Base-by-base conservation (phyloP, 2,888 invertebrate genomes). In the Heliconius ethilla region DNA sequence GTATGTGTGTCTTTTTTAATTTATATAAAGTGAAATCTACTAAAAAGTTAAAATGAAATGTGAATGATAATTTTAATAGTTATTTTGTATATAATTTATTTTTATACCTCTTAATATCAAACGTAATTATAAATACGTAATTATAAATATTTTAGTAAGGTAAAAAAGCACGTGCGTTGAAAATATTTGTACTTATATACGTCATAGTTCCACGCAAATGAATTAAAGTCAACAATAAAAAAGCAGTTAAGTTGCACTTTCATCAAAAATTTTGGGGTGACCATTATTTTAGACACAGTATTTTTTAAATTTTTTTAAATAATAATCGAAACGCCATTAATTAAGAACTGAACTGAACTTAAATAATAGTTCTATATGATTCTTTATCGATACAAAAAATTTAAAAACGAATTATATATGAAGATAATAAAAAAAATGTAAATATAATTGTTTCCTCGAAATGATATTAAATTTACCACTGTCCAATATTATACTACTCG, bases 221-320 rank as follows among this genome's bases (percentile, higher is more conserved):
- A 33, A 72, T 59, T 72, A 18, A 59, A 59, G 37, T 72, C 7
- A 59, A 59, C 55, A n/a, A 72, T 72, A 59, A 59, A 74, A 62
- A 15, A 15, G 25, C 40, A 62, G 27, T 63, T 37, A 74, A 63
- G 45, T 7, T 63, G 37, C 13, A 62, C 7, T 40, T 74, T 63
- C 73, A 63, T 63, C 62, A 63, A 74, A 9, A 74, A 63, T 27
- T n/a, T 27, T 40, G 9, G n/a, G 74, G 63, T 74, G 74, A 45
- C 74, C 62, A 74, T 74, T 25, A 59, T 3, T 70, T 55, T 51
- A 27, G 51, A 51, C 18, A 51, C 1, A 11, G 3, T 9, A 4
- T 59, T n/a, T 59, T 55, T 62, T 63, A 13, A 11, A 11, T 5
- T 25, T 63, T 63, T 63, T 27, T 63, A 27, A 63, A 29, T 63